Base-by-base conservation (phyloP, 2,797 vertebrate species). In the Leptodactylus fallax region DNA sequence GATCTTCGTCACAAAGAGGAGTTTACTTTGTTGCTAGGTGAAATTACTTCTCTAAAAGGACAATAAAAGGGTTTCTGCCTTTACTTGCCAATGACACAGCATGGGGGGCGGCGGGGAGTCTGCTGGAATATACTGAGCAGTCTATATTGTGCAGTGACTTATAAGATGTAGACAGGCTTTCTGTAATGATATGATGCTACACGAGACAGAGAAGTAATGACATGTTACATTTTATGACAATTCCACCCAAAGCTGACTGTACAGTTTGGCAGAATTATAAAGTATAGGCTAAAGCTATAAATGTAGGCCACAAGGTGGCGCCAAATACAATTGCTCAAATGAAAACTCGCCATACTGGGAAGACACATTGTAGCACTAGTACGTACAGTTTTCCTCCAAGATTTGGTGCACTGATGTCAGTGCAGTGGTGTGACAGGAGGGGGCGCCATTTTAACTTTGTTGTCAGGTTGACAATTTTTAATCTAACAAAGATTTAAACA, bases 141-240 rank as follows among this genome's bases (percentile, higher is more conserved):
- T 60, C 55, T 21, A 0, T 55, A 17, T 0, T 13, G 27, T 12
- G n/a, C 0, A 6, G 60, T 3, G 8, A 36, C 56, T 79, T 14
- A 25, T 79, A 7, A 56, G 23, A 56, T 5, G 7, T 19, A 58
- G 45, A 49, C 19, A 74, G 71, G 71, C 71, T 77, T 80, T 80
- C 55, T 60, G 13, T 80, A 80, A 80, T 80, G 56, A 80, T 60
- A 80, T 58, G 78, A 80, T 58, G 78, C 78, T 60, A 45, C 55
- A 10, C 7, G 0, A 45, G 47, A 14, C 49, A 53, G 7, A 77
- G 51, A 6, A 0, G 21, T 76, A 53, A 76, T 76, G 51, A 76
- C 72, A 53, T 6, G 47, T 76, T 76, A 51, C n/a, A 77, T 77
- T 53, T 77, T 77, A 80, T 19, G 55, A 60, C 27, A 60, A 60